Base-by-base conservation (phyloP, 2,888 invertebrate genomes). In the Bimastos eiseni region DNA sequence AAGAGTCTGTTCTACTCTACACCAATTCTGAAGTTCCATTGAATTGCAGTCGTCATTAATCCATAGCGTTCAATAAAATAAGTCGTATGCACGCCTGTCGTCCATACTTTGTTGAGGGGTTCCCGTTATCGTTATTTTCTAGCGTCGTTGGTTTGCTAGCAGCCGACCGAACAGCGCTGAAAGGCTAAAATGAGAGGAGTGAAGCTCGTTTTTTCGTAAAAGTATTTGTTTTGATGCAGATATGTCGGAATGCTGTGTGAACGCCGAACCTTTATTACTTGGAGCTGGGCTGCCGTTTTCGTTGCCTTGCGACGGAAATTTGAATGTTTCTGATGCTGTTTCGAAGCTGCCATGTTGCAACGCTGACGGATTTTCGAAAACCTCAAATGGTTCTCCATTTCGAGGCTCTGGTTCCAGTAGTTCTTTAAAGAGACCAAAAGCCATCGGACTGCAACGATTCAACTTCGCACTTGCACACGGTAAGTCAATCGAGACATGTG, bases 391-490 rank as follows among this genome's bases (percentile, higher is more conserved):
- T 70, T 70, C 70, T n/a, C 70, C 70, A 6, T n/a, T 70, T n/a
- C 70, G 70, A 11, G 70, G 70, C 30, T 13, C 70, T 11, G 70
- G 70, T 36, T 86, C 86, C 17, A 6, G 6, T 37, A 17, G 86
- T 3, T 86, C 86, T 24, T 36, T 86, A 33, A 86, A 36, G 86
- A 86, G 86, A 24, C 86, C 86, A 86, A 86, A 86, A 37, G 86
- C 86, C 86, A 86, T 86, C n/a, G 86, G 86, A 34, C 34, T 86
- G 34, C 86, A 86, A 86, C 86, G 86, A 36, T 86, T 86, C 86
- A 86, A 86, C 86, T 86, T 86, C 36, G 34, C 86, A 37, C 86
- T 86, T 36, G 86, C 36, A 24, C 34, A 86, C 36, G 86, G 86
- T 86, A 86, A 86, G 70, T 55, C 30, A 55, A 4, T 70, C 70